Conservation (phyloP, 2,797 vertebrate genomes). For the Myotis daubentonii region DNA sequence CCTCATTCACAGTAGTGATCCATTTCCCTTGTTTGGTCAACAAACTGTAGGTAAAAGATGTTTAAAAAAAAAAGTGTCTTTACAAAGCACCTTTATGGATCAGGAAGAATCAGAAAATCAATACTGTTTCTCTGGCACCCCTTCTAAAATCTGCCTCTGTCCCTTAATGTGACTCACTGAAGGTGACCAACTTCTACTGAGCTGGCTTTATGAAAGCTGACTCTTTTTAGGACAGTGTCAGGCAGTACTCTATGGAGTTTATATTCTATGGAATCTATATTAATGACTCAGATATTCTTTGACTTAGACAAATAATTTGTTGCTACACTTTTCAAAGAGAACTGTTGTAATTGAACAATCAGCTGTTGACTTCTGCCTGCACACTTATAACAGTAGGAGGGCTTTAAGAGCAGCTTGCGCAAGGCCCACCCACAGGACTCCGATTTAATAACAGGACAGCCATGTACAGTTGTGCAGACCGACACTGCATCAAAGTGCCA, state of each 20-base stretch:
- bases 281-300: neutral
- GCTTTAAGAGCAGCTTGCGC: neutral
- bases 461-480: neutral
- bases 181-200: neutral
- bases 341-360: neutral
- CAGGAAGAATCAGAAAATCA: neutral
- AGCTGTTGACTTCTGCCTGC: neutral
- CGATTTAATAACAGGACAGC: neutral
- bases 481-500: neutral
- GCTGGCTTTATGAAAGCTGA: neutral
- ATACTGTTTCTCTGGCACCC: neutral
- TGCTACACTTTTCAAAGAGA: neutral
- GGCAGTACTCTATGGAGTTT: neutral
- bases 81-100: neutral
- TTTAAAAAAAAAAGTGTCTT: neutral
- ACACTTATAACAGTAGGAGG: neutral
- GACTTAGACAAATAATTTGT: neutral
- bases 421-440: too few species aligned
- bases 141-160: neutral
- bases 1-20: constrained; percentile 72
- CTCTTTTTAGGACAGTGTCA: neutral
- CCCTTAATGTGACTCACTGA: neutral
- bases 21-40: constrained; percentile 85
- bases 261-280: neutral
- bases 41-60: constrained; percentile 84